These are phyloP conservation scores for Centroberyx gerrardi DNA, from an alignment of 2,797 vertebrate genomes.

Conservation along the genomic window DNA sequence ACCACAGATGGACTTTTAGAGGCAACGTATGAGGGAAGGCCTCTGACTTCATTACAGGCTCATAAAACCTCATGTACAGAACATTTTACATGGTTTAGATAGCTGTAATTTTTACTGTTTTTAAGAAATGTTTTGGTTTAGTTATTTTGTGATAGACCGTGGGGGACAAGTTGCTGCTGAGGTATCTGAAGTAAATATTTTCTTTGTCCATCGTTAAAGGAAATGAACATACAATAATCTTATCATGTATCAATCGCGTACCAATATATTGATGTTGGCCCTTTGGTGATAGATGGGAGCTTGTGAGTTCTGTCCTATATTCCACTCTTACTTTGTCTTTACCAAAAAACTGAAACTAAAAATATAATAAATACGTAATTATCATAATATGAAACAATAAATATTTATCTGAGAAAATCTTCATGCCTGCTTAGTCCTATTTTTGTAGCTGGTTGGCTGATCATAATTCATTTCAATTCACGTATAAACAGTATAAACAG, in stretches of 20 bases:
- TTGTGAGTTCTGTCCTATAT: neutral
- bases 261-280: neutral
- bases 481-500: too few relatives aligned
- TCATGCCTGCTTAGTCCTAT: too few relatives aligned
- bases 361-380: neutral
- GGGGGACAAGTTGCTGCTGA: too few relatives aligned
- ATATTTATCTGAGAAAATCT: neutral
- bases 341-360: neutral
- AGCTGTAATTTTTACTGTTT: too few relatives aligned
- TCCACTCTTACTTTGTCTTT: neutral
- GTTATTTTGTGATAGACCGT: too few relatives aligned
- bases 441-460: too few relatives aligned
- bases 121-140: too few relatives aligned
- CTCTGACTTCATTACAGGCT: conserved; percentile 9
- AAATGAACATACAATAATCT: too few relatives aligned
- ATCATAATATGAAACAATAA: neutral
- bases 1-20: neutral
- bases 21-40: neutral
- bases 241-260: too few relatives aligned
- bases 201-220: too few relatives aligned
- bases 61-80: neutral
- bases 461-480: too few relatives aligned
- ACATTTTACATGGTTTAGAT: neutral
- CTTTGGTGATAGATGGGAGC: neutral
- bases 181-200: too few relatives aligned